Evolutionary conservation across 37 sponge, comb jelly and placozoan genomes (phyloP).

Genomic region (Amphimedon queenslandica): DNA sequence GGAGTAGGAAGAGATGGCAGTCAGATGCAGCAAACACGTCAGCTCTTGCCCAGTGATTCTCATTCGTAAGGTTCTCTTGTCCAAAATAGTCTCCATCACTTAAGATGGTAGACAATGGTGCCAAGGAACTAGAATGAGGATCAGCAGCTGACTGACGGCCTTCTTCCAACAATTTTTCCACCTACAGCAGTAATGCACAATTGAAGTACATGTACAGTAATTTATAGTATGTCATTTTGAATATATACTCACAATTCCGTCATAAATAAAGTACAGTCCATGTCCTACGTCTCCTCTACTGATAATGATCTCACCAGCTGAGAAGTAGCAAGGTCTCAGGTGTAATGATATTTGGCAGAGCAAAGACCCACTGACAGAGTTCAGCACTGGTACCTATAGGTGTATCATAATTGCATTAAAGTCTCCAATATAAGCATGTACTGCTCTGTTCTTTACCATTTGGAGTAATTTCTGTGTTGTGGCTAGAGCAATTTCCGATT

Average conservation of each 20-base stretch:
- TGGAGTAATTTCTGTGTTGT: slow-evolving; percentile 11
- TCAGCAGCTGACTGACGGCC: background rate
- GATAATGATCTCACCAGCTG: slow-evolving; percentile 68
- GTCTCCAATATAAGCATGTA: too few relatives aligned
- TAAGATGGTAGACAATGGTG: too few relatives aligned
- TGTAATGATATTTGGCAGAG: slow-evolving; percentile 50
- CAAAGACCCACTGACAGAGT: slow-evolving; percentile 26
- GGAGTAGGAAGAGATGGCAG: too few relatives aligned
- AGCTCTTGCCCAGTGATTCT: too few relatives aligned
- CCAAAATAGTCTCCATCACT: background rate
- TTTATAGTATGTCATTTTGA: background rate
- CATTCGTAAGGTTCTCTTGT: background rate
- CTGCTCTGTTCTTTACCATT: background rate
- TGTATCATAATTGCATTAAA: too few relatives aligned
- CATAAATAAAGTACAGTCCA: slow-evolving; percentile 54
- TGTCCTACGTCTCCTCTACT: slow-evolving; percentile 58
- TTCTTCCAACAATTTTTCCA: slow-evolving; percentile 20
- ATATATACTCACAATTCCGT: slow-evolving; percentile 35
- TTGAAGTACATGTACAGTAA: background rate
- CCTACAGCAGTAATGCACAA: too few relatives aligned
- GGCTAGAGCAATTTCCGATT: slow-evolving; percentile 54
- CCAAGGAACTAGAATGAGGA: too few relatives aligned
- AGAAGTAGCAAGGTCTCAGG: slow-evolving; percentile 51
- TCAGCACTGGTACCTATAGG: slow-evolving; percentile 51
- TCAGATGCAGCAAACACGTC: too few relatives aligned